Percentiles rank a stretch among this genome's conserved stretches.
Evolutionary conservation across 2,888 invertebrate species (phyloP).

Genomic region (Omphaloscelis lunosa): DNA sequence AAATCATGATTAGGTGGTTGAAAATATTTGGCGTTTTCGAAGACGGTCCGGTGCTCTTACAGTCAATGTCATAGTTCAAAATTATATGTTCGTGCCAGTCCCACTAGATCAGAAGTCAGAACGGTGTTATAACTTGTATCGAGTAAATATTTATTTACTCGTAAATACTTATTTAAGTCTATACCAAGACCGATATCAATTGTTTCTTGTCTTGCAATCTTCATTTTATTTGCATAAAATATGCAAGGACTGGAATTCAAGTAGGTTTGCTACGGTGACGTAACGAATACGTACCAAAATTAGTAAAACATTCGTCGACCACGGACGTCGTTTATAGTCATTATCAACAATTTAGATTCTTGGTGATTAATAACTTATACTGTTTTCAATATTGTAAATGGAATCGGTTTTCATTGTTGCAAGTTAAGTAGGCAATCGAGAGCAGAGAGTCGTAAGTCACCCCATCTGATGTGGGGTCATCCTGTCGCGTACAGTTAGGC

Average conservation of each 20-base stretch:
- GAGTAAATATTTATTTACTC: constrained; percentile 53
- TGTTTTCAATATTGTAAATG: constrained; percentile 71
- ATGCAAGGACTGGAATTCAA: constrained; percentile 83
- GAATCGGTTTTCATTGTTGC: constrained; percentile 69
- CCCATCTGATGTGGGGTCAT: constrained; percentile 81
- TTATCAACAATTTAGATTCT: constrained; percentile 85
- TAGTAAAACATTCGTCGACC: constrained; percentile 85
- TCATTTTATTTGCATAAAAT: constrained; percentile 84
- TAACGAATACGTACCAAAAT: constrained; percentile 83
- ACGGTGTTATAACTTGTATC: constrained; percentile 42
- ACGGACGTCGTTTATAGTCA: constrained; percentile 83
- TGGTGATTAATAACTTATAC: constrained; percentile 79
- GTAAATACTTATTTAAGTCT: too few species aligned
- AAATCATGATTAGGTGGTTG: constrained; percentile 34
- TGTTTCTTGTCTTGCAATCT: constrained; percentile 82
- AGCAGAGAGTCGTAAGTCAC: constrained; percentile 77
- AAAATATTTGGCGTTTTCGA: constrained; percentile 29
- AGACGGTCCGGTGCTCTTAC: constrained; percentile 14
- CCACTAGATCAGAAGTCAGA: constrained; percentile 22
- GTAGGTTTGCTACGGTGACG: constrained; percentile 83
- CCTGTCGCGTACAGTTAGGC: constrained; percentile 85
- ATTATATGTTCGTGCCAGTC: constrained; percentile 4
- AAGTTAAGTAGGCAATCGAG: constrained; percentile 70
- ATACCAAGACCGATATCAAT: constrained; percentile 76
- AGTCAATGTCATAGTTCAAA: constrained; percentile 8